These are phyloP conservation scores for Brachionus manjavacas DNA, from an alignment of 1,140 invertebrate species.

Conservation along the genomic window DNA sequence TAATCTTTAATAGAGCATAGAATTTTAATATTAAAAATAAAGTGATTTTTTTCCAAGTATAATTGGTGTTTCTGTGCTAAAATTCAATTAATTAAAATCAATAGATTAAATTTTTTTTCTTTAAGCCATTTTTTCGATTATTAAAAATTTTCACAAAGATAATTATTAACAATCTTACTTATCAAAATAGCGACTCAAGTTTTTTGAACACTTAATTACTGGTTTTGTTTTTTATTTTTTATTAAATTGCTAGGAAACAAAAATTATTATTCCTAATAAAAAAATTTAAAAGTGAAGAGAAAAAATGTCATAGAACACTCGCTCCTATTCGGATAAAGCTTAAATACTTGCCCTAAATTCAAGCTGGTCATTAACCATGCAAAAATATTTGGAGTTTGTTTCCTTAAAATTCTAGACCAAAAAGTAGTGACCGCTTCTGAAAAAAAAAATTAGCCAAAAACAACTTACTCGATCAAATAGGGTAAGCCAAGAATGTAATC, in stretches of 20 bases:
- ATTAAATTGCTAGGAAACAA: not conserved
- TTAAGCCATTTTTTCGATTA: not conserved
- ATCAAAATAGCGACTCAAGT: not conserved
- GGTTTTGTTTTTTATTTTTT: not conserved
- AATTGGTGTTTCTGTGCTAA: not conserved
- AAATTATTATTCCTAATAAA: not conserved
- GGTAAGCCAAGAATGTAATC: constrained; percentile 32
- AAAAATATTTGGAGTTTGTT: not conserved
- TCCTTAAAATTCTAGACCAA: not conserved
- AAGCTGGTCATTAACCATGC: not conserved
- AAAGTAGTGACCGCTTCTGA: not conserved
- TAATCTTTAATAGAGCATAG: not conserved
- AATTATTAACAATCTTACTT: too few relatives aligned
- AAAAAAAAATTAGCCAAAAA: not conserved
- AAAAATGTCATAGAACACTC: not conserved
- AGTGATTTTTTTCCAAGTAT: not conserved
- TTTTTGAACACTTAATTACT: not conserved
- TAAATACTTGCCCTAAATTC: not conserved
- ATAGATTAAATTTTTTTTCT: not conserved
- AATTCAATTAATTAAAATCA: not conserved
- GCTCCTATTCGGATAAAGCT: not conserved
- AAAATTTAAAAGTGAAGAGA: not conserved
- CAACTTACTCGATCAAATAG: constrained; percentile 34
- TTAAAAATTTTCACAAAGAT: not conserved
- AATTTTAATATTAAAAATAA: not conserved